Conservation (phyloP, 2,113 vertebrate species). For the Lepidothrix coronata region DNA sequence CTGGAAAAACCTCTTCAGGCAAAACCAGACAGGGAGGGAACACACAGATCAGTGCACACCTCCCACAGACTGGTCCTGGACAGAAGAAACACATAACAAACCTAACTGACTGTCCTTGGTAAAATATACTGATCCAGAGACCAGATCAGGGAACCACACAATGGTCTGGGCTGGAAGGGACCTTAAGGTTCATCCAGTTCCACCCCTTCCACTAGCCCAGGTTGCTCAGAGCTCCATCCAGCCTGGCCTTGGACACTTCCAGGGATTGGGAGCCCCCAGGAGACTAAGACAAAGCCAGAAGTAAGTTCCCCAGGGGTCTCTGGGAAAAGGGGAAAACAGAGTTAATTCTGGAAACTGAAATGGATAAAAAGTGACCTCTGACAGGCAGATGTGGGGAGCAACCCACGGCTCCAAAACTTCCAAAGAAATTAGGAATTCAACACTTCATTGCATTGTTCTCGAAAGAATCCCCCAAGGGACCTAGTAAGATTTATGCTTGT, state of each 20-base stretch:
- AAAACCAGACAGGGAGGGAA: neutral
- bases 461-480: neutral
- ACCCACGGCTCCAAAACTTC: neutral
- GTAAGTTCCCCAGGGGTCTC: neutral
- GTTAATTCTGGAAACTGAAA: neutral
- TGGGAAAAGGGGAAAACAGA: neutral
- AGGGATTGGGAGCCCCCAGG: accelerated
- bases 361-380: neutral
- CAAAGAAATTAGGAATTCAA: neutral
- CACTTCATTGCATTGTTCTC: neutral
- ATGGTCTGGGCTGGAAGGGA: neutral
- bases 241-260: neutral
- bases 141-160: no score
- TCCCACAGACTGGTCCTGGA: no score
- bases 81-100: neutral
- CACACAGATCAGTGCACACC: accelerated
- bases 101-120: neutral
- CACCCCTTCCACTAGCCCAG: neutral
- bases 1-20: neutral
- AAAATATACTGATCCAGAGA: no score
- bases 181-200: neutral
- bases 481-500: neutral
- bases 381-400: neutral
- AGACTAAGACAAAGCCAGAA: neutral
- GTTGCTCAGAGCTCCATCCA: neutral